Conservation (phyloP, 2,888 invertebrate genomes). For the Calameuta filiformis region DNA sequence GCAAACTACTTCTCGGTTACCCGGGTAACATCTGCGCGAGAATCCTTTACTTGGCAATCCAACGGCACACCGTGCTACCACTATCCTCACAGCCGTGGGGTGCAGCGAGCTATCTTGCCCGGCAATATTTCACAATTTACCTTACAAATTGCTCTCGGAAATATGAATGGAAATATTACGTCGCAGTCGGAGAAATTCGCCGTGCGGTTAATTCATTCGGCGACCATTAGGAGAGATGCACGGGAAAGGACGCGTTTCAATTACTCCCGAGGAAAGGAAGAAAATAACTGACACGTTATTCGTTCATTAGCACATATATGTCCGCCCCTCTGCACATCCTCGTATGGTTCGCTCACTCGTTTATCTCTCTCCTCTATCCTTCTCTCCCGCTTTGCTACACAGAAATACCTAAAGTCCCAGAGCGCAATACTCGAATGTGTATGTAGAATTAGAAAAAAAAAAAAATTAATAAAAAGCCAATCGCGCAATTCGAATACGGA, state of each 20-base stretch:
- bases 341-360: not conserved
- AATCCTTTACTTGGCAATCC: slow-evolving; percentile 34
- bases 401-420: not conserved
- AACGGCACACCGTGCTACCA: not conserved
- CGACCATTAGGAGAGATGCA: slow-evolving; percentile 1
- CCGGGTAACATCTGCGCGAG: slow-evolving; percentile 44
- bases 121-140: slow-evolving; percentile 10
- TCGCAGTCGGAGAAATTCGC: slow-evolving; percentile 5
- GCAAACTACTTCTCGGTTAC: slow-evolving; percentile 46
- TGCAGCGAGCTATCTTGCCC: slow-evolving; percentile 1
- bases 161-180: slow-evolving; percentile 15
- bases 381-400: not conserved
- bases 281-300: not conserved
- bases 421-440: not conserved
- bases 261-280: not conserved
- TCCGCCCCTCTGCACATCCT: not conserved
- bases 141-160: slow-evolving; percentile 17
- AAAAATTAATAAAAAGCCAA: not conserved
- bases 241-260: not conserved
- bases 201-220: slow-evolving; percentile 8
- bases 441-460: not conserved
- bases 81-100: not conserved
- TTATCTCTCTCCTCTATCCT: not conserved
- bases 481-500: not conserved
- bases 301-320: not conserved